Percentiles rank a stretch among this genome's conserved stretches.
Evolutionary conservation across 2,113 vertebrate species (phyloP).

Genomic region (Sus scrofa): T2T-Sscrofa CM000824.6:88997001-88997500

Average conservation of each 20-base stretch:
- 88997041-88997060: not conserved
- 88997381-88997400: not conserved
- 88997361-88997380: not conserved
- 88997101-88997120: not conserved
- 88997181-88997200: not conserved
- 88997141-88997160: not conserved
- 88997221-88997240: not conserved
- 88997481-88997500: not conserved
- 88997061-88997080: not conserved
- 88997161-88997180: not conserved
- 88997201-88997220: not conserved
- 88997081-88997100: not conserved
- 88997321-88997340: not conserved
- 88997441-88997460: not conserved
- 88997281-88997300: not conserved
- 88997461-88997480: not conserved
- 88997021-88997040: not conserved
- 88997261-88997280: not conserved
- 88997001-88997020: not conserved
- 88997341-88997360: not conserved
- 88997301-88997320: not conserved
- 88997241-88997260: not conserved
- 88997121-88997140: not conserved
- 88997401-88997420: not conserved
- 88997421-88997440: not conserved